phyloP scores from a whole-genome alignment of 2,888 invertebrate species.

The Zeuzera pyrina region DNA sequence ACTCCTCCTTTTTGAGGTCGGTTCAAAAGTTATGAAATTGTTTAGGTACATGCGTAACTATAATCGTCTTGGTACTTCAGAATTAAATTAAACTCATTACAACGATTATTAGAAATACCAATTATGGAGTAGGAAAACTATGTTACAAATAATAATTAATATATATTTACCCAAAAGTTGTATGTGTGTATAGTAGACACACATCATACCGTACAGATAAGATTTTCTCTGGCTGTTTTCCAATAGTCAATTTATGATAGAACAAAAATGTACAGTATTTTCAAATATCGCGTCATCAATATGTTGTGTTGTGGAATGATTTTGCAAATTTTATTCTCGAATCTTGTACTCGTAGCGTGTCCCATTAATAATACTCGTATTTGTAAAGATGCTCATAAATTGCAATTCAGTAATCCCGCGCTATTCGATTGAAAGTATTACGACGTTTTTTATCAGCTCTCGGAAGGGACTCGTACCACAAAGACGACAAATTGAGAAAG shows the following conservation, averaged over 20 bases:
- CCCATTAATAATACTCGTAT: conserved; percentile 3
- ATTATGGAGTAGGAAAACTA: too few relatives aligned
- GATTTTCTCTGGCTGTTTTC: conserved; percentile 44
- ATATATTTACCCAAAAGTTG: too few relatives aligned
- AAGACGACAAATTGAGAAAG: conserved; percentile 48
- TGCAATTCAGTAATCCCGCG: conserved; percentile 37
- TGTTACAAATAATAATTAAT: too few relatives aligned
- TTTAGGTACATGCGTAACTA: too few relatives aligned
- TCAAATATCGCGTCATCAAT: conserved; percentile 37
- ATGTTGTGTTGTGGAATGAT: conserved; percentile 13
- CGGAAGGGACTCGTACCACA: conserved; percentile 25
- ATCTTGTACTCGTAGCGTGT: too few relatives aligned
- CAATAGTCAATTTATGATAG: conserved; percentile 51
- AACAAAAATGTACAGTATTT: conserved; percentile 50
- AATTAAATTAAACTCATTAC: too few relatives aligned
- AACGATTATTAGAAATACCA: too few relatives aligned
- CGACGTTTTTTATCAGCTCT: conserved; percentile 46
- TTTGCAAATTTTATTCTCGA: neutral
- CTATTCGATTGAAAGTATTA: conserved; percentile 59
- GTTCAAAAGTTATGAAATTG: too few relatives aligned
- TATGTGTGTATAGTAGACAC: too few relatives aligned
- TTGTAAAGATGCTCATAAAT: conserved; percentile 26
- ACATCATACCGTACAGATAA: conserved; percentile 1
- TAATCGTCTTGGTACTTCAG: too few relatives aligned
- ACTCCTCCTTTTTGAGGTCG: too few relatives aligned